A percentile compares a stretch with the other conserved stretches of the same genome.
phyloP scores from a whole-genome alignment of 2,888 invertebrate species.

The Unio delphinus region DNA sequence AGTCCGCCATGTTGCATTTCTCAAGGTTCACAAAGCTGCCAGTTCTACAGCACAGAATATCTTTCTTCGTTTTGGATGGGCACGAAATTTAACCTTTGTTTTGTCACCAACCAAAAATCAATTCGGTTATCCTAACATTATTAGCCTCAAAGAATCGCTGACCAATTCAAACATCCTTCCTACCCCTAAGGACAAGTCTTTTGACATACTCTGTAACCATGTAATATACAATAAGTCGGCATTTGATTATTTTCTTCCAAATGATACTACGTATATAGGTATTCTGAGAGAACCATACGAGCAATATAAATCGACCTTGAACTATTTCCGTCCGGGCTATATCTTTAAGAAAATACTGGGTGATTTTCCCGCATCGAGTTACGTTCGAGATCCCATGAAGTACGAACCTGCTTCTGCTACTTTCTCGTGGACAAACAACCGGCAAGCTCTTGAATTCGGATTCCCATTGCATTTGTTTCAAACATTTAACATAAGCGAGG shows the following conservation, averaged over 20 bases:
- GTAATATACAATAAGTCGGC: constrained; percentile 33
- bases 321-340: constrained; percentile 28
- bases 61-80: constrained; percentile 36
- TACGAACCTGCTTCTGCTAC: constrained; percentile 23
- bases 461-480: constrained; percentile 27
- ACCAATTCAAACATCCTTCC: constrained; percentile 31
- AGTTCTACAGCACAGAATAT: constrained; percentile 40
- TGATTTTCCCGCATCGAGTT: constrained; percentile 15
- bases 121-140: constrained; percentile 30
- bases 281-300: constrained; percentile 44
- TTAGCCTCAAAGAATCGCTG: constrained; percentile 25
- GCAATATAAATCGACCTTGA: constrained; percentile 33
- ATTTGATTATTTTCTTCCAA: constrained; percentile 35
- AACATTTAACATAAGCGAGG: constrained; percentile 10
- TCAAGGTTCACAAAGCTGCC: constrained; percentile 43
- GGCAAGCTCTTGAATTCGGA: constrained; percentile 43
- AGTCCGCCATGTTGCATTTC: constrained; percentile 39
- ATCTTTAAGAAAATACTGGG: constrained; percentile 20
- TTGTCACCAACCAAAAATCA: constrained; percentile 27
- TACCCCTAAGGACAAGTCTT: constrained; percentile 24
- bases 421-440: constrained; percentile 29
- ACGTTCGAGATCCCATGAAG: constrained; percentile 22
- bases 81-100: constrained; percentile 32
- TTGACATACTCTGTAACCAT: constrained; percentile 43
- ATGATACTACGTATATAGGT: constrained; percentile 33